Conservation (phyloP, 1,140 invertebrate genomes). For the Drepana arcuata region DNA sequence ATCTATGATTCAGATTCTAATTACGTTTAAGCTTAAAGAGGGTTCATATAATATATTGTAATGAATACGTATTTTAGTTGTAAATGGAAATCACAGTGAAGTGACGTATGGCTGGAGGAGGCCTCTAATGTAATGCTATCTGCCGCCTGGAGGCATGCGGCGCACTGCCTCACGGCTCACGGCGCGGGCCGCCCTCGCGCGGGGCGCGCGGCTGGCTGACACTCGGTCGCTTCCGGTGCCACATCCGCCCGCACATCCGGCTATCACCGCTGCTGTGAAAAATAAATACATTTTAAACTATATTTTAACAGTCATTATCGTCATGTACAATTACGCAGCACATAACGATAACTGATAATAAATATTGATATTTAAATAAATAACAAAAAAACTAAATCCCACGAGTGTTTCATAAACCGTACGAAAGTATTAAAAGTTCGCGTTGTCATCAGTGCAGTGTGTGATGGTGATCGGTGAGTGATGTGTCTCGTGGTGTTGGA, state of each 20-base stretch:
- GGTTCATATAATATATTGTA: not conserved
- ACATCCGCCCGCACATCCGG: conserved; percentile 47
- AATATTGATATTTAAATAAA: not conserved
- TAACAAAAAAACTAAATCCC: not conserved
- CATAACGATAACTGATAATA: no score
- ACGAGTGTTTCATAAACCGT: not conserved
- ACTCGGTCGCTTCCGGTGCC: conserved; percentile 48
- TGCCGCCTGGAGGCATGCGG: not conserved
- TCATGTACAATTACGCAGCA: no score
- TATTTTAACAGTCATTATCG: no score
- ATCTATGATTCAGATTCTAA: not conserved
- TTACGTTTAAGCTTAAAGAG: not conserved
- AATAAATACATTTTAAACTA: not conserved
- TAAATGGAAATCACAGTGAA: no score
- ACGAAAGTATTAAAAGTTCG: not conserved
- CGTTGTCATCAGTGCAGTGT: not conserved
- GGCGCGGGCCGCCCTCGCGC: conserved; percentile 1
- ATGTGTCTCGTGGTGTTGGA: not conserved
- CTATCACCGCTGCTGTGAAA: not conserved
- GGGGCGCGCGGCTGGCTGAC: conserved; percentile 9
- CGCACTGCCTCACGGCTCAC: not conserved
- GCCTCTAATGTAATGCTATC: not conserved
- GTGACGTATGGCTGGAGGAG: no score
- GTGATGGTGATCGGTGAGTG: not conserved
- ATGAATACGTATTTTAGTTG: no score